These are phyloP conservation scores for Drosophila leontia DNA, from an alignment of 1,140 invertebrate genomes.

Conservation along the genomic window DNA sequence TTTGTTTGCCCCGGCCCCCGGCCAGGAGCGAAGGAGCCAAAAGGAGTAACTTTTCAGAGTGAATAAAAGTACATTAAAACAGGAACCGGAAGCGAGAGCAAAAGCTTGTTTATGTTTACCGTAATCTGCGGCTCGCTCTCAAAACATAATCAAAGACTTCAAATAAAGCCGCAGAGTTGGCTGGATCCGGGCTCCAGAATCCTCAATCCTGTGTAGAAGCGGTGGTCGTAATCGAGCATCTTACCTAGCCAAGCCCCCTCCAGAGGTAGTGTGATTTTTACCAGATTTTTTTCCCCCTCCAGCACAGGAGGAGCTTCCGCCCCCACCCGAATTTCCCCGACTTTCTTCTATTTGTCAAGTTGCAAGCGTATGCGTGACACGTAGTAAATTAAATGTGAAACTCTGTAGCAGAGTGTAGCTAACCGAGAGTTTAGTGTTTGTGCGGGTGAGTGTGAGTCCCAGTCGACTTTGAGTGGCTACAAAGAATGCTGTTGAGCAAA, in stretches of 20 bases:
- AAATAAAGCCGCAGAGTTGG: slow-evolving; percentile 33
- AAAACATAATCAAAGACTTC: slow-evolving; percentile 56
- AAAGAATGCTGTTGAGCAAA: slow-evolving; percentile 55
- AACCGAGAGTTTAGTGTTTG: slow-evolving; percentile 55
- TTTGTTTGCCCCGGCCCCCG: slow-evolving; percentile 50
- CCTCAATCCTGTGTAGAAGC: not conserved
- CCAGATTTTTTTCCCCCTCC: slow-evolving; percentile 24
- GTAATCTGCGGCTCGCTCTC: slow-evolving; percentile 60
- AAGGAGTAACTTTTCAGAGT: slow-evolving; percentile 42
- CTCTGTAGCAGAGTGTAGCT: slow-evolving; percentile 67
- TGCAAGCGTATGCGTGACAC: slow-evolving; percentile 72
- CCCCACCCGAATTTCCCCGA: not conserved
- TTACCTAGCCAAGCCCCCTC: slow-evolving; percentile 26
- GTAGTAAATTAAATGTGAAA: slow-evolving; percentile 80
- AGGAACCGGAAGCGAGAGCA: slow-evolving; percentile 45
- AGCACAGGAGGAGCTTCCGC: slow-evolving; percentile 2
- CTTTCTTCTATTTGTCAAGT: slow-evolving; percentile 67
- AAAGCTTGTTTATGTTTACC: slow-evolving; percentile 56
- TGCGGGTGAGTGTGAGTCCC: slow-evolving; percentile 9
- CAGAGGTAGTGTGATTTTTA: slow-evolving; percentile 25
- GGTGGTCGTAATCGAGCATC: slow-evolving; percentile 27
- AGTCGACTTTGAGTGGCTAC: slow-evolving; percentile 47
- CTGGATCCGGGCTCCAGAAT: not conserved
- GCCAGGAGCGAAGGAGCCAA: slow-evolving; percentile 17
- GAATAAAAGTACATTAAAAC: slow-evolving; percentile 48